Conservation (phyloP, 2,888 invertebrate species). For the Papilio gigon region DNA sequence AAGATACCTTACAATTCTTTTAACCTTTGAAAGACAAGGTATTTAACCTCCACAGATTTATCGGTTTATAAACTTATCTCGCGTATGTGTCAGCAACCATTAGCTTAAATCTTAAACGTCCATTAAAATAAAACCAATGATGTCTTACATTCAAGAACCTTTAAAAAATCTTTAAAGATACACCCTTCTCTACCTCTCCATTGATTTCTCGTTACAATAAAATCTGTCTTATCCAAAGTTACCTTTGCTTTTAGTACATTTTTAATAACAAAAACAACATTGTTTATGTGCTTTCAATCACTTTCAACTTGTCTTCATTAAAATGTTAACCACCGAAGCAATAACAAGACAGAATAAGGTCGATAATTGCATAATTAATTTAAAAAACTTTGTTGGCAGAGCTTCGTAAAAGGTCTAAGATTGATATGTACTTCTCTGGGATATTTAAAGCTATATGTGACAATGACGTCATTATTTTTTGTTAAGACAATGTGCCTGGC, state of each 20-base stretch:
- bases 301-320: too few relatives aligned
- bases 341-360: too few relatives aligned
- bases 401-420: too few relatives aligned
- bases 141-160: slow-evolving; percentile 18
- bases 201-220: neutral
- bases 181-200: neutral
- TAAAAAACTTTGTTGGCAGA: too few relatives aligned
- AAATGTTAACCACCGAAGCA: too few relatives aligned
- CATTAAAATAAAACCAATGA: slow-evolving; percentile 15
- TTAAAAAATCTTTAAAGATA: slow-evolving; percentile 4
- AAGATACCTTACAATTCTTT: neutral
- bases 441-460: too few relatives aligned
- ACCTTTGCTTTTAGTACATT: neutral
- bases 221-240: neutral
- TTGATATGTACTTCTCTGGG: too few relatives aligned
- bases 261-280: neutral
- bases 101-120: slow-evolving; percentile 39
- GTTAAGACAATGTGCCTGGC: neutral
- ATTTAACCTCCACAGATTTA: slow-evolving; percentile 25
- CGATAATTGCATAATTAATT: too few relatives aligned
- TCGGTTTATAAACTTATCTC: slow-evolving; percentile 28
- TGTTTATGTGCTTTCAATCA: neutral
- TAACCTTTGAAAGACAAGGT: slow-evolving; percentile 21
- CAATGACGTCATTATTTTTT: neutral
- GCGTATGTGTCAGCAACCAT: slow-evolving; percentile 35